A percentile compares a stretch with the other conserved stretches of the same genome.
phyloP scores from a whole-genome alignment of 1,140 invertebrate species.

The Cepaea nemoralis region DNA sequence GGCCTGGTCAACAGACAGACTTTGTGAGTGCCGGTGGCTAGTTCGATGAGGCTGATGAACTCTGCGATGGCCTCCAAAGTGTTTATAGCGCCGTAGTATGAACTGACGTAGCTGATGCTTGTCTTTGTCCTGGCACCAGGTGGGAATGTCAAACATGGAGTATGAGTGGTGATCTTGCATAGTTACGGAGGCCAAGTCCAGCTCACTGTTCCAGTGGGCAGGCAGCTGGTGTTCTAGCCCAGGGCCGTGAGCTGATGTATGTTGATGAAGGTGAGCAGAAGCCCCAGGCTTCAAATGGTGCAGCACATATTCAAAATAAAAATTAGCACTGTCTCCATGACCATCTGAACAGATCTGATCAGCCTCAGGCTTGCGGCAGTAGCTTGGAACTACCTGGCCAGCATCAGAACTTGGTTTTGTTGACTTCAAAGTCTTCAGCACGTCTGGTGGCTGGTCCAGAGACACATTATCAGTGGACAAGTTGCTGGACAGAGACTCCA shows the following conservation, averaged over 20 bases:
- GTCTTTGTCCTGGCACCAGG: not conserved
- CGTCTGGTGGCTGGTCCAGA: not conserved
- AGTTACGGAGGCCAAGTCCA: not conserved
- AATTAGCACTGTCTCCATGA: not conserved
- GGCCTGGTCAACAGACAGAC: not conserved
- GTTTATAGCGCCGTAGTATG: not conserved
- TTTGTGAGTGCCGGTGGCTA: not conserved
- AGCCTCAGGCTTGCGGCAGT: not conserved
- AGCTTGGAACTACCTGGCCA: not conserved
- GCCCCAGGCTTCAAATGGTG: not conserved
- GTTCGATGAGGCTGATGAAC: not conserved
- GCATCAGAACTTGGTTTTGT: not conserved
- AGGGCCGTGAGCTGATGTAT: not conserved
- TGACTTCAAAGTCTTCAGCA: not conserved
- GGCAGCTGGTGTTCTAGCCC: not conserved
- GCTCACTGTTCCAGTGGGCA: not conserved
- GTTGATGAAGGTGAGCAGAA: not conserved
- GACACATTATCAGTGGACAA: not conserved
- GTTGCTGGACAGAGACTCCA: not conserved
- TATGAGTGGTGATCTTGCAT: not conserved
- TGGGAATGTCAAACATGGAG: slow-evolving; percentile 10
- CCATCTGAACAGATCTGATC: not conserved
- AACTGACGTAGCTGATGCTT: not conserved
- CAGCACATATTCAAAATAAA: not conserved
- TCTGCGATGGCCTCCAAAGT: not conserved